Evolutionary conservation across 2,113 vertebrate genomes (phyloP), one percentile per base, ranked within the genome.

Genomic region (Hystrix brachyura): DNA sequence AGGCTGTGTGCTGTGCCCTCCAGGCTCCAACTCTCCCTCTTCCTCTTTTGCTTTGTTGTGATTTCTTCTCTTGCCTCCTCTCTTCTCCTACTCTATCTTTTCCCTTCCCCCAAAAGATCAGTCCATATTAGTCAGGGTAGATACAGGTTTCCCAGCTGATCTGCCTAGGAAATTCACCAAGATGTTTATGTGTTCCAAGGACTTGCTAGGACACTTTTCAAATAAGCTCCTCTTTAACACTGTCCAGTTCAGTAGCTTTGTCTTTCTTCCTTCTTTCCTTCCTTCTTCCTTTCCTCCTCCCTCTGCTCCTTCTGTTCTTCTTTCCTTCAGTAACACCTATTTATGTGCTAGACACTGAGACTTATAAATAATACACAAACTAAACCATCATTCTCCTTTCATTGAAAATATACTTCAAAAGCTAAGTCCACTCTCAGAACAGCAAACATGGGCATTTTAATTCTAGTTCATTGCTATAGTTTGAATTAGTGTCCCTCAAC

Each of bases 381-480:
- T 7, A 85, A 95, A 12, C 23, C 13, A 74, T 43, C 25, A 64
- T 78, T 64, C 46, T 65, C 51, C 34, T 96, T 91, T 90, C 13
- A 19, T 53, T 76, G 38, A 60, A 96, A 84, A 62, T 51, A 71
- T 3, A 55, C 46, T 74, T 72, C 80, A 46, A 38, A 95, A 74
- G 46, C 34, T 46, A 85, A 92, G 55, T 27, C 51, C 67, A 80
- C 67, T 85, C 11, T 60, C 18, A 23, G n/a, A 18, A 12, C 8
- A 81, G 64, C 25, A 87, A 79, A 78, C 29, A 51, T 0, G 0
- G 0, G 13, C 27, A 7, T 88, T 85, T 90, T 55, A 15, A 90
- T 87, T 51, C 87, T 46, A 27, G n/a, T 38, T 48, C 32, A 51
- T 48, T 53, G 53, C 51, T 19, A 51, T 25, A n/a, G 46, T 8